Evolutionary conservation across 2,888 invertebrate species (phyloP), one percentile per base, ranked within the genome.

Genomic region (Iphiclides podalirius): DNA sequence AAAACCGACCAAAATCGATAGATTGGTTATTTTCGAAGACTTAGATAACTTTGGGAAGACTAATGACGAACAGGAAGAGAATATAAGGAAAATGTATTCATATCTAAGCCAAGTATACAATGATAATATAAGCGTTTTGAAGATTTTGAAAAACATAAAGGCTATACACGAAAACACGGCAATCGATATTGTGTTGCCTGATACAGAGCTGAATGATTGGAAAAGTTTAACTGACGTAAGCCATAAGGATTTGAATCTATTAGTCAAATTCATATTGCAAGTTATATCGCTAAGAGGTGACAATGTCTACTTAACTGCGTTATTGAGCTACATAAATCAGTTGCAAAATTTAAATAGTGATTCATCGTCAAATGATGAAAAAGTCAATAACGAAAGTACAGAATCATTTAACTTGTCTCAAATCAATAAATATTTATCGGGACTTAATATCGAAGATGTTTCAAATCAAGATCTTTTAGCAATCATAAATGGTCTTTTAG

Each of bases 211-310:
- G 12, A 43, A 11, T 8, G 33, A 43, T 17, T 39, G 20, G 11
- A 16, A 39, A 26, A 33, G 16, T 38, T 20, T 49, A 13, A 23
- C 20, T n/a, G 34, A 16, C n/a, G 7, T 43, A 12, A 39, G 26
- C 13, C 13, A 34, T 13, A 26, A 49, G 7, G 49, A 49, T 28
- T 39, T 49, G n/a, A 34, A 49, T n/a, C 33, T 43, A 14, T 17
- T 49, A 9, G 4, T 26, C 1, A 39, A 44, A 39, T 49, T 41
- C n/a, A 34, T 49, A 39, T 44, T 13, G 6, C 38, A 39, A n/a
- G 38, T 44, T 8, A 16, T 34, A 16, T 43, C 16, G 33, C 38
- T 39, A 49, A 37, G 17, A 8, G 49, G 49, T 1, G 26, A 34
- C n/a, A 23, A 44, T 26, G 17, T 2, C 1, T 49, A 49, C 2